These are phyloP conservation scores for Chinchilla lanigera DNA, from an alignment of 2,113 vertebrate genomes.

Conservation along the genomic window DNA sequence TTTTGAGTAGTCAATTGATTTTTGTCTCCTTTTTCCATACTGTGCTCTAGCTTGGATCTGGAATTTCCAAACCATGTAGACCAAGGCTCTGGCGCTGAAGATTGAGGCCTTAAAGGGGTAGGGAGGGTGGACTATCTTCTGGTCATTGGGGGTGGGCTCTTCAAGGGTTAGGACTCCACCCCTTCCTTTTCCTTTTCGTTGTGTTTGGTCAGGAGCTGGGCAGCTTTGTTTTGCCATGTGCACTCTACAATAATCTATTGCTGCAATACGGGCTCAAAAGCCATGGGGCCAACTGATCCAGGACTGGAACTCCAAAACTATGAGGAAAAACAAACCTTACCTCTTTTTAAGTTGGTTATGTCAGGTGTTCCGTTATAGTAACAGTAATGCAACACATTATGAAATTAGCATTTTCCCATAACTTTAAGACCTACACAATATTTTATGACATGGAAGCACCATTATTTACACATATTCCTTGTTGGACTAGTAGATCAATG, in stretches of 20 bases:
- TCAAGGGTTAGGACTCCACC: background rate
- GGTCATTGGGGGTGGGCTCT: background rate
- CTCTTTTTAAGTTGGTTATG: background rate
- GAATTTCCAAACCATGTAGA: too few relatives aligned
- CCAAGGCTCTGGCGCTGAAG: background rate
- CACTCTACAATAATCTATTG: background rate
- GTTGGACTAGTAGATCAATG: background rate
- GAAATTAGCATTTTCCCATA: background rate
- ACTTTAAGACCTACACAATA: background rate
- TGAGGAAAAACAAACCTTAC: background rate
- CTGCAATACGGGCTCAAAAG: background rate
- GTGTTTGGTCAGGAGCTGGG: background rate
- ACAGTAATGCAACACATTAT: background rate
- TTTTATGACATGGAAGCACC: background rate
- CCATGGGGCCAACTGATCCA: background rate
- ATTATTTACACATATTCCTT: background rate
- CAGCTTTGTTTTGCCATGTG: background rate
- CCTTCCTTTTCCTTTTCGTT: background rate
- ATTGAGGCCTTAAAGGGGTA: background rate
- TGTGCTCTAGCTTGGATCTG: background rate
- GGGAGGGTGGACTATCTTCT: too few relatives aligned
- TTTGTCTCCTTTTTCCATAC: background rate
- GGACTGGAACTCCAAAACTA: background rate
- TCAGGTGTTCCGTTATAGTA: background rate
- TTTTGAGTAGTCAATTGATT: background rate